Percentiles rank a stretch among this genome's conserved stretches.
Conservation (phyloP, 2,113 vertebrate genomes). For the Murina feae region DNA sequence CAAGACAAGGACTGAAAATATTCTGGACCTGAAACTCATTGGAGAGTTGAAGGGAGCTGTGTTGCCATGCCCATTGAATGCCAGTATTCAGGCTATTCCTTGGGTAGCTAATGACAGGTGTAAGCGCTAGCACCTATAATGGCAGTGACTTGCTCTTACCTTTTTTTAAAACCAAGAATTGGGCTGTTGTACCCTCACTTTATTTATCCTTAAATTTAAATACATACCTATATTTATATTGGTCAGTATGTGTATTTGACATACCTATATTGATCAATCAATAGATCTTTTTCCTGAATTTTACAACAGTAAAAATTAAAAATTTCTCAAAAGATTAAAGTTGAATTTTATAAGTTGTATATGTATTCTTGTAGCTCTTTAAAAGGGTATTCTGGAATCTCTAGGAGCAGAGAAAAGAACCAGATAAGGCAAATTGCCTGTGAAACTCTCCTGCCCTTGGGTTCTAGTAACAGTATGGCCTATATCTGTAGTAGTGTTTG, state of each 20-base stretch:
- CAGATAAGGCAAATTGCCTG: background rate
- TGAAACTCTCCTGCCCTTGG: background rate
- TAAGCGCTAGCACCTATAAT: background rate
- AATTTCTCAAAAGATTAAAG: constrained; percentile 1
- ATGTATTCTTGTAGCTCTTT: background rate
- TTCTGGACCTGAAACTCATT: background rate
- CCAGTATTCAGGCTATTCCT: background rate
- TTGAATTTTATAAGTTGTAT: background rate
- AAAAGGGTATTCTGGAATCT: background rate
- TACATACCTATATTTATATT: background rate
- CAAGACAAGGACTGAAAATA: constrained; percentile 40
- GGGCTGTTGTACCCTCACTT: background rate
- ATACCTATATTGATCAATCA: background rate
- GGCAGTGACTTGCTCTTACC: background rate
- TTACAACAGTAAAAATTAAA: constrained; percentile 37
- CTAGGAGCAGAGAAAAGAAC: background rate
- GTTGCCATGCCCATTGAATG: background rate
- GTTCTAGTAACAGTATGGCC: background rate
- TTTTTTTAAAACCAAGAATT: background rate
- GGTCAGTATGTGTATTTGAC: background rate
- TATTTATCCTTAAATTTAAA: constrained; percentile 29
- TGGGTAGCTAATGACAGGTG: background rate
- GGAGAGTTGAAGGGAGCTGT: background rate
- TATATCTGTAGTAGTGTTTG: background rate
- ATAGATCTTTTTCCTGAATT: background rate